phyloP scores from a whole-genome alignment of 1,140 invertebrate species.

The Drosophila paulistorum region DNA sequence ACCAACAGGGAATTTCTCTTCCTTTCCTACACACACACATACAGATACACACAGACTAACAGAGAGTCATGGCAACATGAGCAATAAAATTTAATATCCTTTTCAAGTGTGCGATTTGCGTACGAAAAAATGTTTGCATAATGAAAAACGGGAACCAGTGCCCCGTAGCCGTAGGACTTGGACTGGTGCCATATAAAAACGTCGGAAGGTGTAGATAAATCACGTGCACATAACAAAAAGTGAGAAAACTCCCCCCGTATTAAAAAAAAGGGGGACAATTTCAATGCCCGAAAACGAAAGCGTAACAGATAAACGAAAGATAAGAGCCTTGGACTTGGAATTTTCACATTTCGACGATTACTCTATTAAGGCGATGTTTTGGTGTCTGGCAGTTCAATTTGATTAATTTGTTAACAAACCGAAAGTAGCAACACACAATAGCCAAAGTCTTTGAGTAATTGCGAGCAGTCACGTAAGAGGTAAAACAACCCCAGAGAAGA shows the following conservation, averaged over 20 bases:
- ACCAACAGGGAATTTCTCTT: background rate
- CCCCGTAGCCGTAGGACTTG: constrained; percentile 1
- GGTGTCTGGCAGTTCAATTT: constrained; percentile 67
- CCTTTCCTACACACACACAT: background rate
- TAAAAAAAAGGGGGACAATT: constrained; percentile 50
- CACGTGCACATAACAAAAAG: constrained; percentile 55
- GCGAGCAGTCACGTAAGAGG: constrained; percentile 67
- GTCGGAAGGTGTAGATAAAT: constrained; percentile 76
- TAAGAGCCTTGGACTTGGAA: constrained; percentile 59
- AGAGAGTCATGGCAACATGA: constrained; percentile 66
- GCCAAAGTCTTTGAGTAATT: constrained; percentile 68
- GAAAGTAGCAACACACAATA: constrained; percentile 68
- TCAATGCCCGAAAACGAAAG: constrained; percentile 49
- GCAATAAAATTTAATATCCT: constrained; percentile 81
- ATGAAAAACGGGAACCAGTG: constrained; percentile 39
- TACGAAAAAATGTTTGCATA: constrained; percentile 71
- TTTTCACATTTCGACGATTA: constrained; percentile 64
- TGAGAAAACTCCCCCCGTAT: constrained; percentile 66
- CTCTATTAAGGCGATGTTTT: constrained; percentile 51
- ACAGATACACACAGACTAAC: background rate
- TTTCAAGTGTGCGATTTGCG: constrained; percentile 62
- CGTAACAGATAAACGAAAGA: constrained; percentile 45
- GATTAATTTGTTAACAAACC: constrained; percentile 82
- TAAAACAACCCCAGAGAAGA: constrained; percentile 26
- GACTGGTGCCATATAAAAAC: constrained; percentile 51